Percentiles rank a stretch among this genome's conserved stretches.
phyloP scores from a whole-genome alignment of 2,113 vertebrate genomes.

The Pavo muticus region DNA sequence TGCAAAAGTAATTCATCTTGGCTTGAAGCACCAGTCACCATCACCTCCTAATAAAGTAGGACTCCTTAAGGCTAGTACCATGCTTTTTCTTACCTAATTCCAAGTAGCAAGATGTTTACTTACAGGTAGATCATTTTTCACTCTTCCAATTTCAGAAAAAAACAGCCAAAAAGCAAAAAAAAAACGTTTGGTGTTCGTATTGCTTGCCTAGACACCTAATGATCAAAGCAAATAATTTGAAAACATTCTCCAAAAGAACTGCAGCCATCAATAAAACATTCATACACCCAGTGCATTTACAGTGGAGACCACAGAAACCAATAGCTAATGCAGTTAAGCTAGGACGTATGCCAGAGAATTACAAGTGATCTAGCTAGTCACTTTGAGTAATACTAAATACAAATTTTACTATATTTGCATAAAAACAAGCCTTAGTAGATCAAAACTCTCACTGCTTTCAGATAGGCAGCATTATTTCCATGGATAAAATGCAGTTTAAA shows the following conservation, averaged over 20 bases:
- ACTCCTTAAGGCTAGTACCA: constrained; percentile 33
- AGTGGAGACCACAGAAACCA: neutral
- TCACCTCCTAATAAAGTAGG: constrained; percentile 14
- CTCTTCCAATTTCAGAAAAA: neutral
- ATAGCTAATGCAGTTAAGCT: neutral
- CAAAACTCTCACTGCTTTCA: neutral
- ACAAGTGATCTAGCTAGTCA: neutral
- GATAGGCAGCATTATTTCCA: neutral
- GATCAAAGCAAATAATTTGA: neutral
- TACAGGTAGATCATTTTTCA: constrained; percentile 1
- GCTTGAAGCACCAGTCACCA: neutral
- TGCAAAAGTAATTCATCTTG: constrained; percentile 38
- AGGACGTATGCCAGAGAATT: neutral
- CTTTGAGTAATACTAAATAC: neutral
- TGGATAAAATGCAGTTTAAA: neutral
- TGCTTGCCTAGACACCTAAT: neutral
- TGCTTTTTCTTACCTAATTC: neutral
- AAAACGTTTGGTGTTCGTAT: neutral
- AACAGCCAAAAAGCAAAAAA: neutral
- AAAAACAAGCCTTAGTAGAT: neutral
- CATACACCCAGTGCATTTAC: neutral
- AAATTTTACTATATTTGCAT: neutral
- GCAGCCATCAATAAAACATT: neutral
- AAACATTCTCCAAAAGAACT: neutral
- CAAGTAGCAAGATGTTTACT: neutral